A percentile compares a stretch with the other conserved stretches of the same genome.
Conservation (phyloP, 2,797 vertebrate species). For the Pantherophis vulpinus region DNA sequence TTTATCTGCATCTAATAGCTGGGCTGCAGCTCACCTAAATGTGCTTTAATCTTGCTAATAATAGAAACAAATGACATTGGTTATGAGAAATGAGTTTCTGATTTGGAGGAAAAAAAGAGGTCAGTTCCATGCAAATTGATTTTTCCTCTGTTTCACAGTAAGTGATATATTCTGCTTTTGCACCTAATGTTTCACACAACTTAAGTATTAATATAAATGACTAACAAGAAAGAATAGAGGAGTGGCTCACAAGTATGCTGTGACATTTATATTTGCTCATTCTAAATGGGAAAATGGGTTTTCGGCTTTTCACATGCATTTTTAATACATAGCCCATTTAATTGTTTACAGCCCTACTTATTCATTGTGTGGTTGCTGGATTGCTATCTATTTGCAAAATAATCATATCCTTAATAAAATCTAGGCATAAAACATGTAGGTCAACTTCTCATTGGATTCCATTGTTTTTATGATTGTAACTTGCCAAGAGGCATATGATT, state of each 20-base stretch:
- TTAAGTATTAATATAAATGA: neutral
- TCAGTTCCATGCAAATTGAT: conserved; percentile 38
- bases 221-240: neutral
- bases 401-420: neutral
- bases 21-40: conserved; percentile 29
- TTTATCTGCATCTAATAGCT: conserved; percentile 25
- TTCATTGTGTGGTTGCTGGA: neutral
- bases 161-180: conserved; percentile 3
- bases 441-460: neutral
- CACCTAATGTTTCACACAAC: neutral
- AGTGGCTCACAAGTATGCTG: neutral
- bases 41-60: conserved; percentile 10
- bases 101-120: conserved; percentile 51
- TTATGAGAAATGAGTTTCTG: conserved; percentile 51
- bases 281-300: neutral
- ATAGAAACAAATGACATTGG: conserved; percentile 49
- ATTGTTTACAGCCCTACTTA: neutral
- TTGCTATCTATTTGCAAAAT: neutral
- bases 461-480: neutral
- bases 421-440: neutral
- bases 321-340: neutral
- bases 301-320: neutral
- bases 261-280: neutral
- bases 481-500: neutral
- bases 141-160: conserved; percentile 10